Base-by-base conservation (phyloP, 2,113 vertebrate species). In the Delphinapterus leucas region DNA sequence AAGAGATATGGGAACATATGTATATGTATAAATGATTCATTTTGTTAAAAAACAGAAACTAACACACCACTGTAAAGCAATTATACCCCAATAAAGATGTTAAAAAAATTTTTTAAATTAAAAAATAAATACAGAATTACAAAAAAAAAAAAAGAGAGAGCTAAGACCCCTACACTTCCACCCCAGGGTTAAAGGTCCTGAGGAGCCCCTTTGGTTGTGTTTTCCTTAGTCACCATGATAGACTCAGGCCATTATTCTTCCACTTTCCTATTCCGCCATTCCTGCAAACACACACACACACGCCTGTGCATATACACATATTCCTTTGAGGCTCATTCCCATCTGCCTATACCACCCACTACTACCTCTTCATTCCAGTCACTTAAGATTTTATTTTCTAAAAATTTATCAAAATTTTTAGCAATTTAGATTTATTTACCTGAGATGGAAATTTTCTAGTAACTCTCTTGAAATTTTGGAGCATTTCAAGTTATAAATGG, bases 341-440 rank as follows among this genome's bases (percentile, higher is more conserved):
- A 61, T 36, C 80, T 94, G 76, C 60, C 41, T 81, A 28, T 10
- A 83, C 63, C 5, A 77, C 18, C 17, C 6, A 76, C 23, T 79
- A 33, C 44, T 76, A 7, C 81, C 65, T 88, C 61, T 20, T 71
- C n/a, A 71, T 15, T 58, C 41, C 2, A 65, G 8, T 65, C 84
- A 81, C 41, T 86, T 83, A 90, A 88, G 31, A 82, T 28, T 93
- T 82, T 68, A 71, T 47, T 77, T 93, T 93, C 84, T 79, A 83
- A 80, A 95, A 58, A 17, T 4, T 18, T 84, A 92, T 70, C 47
- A 94, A 90, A 85, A 88, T n/a, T 96, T 91, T 85, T 88, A 86
- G 26, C 55, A 94, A 76, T 53, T 95, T 94, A 74, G 71, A 74
- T 95, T 94, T 97, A 36, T 58, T 88, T 83, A 55, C 47, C 38